Conservation (phyloP, 2,113 vertebrate species). For the Hippolais icterina region DNA sequence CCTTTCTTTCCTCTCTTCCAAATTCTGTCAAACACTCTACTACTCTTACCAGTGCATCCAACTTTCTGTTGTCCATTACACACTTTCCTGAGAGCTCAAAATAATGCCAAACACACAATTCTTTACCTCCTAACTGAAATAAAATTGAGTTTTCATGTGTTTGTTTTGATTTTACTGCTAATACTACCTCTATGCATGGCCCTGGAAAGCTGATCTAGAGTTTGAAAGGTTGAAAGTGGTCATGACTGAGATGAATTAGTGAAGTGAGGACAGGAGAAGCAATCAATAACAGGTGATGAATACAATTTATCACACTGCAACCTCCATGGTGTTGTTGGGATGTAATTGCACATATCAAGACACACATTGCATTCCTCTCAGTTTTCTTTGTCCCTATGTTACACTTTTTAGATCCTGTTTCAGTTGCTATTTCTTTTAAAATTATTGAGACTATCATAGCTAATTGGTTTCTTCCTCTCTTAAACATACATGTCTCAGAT, state of each 20-base stretch:
- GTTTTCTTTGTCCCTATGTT: background rate
- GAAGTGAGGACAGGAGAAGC: background rate
- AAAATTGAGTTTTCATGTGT: background rate
- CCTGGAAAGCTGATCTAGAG: background rate
- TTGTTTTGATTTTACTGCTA: background rate
- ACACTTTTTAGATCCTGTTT: background rate
- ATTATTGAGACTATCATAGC: background rate
- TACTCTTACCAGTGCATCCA: background rate
- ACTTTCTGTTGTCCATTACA: background rate
- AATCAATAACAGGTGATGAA: conserved; percentile 13
- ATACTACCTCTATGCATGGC: background rate
- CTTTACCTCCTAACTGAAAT: background rate
- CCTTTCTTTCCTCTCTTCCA: background rate
- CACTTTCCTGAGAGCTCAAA: background rate
- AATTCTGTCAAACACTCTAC: background rate
- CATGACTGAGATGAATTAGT: conserved; percentile 2
- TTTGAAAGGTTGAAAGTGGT: background rate
- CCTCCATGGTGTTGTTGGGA: background rate
- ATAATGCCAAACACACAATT: background rate
- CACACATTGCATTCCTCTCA: background rate
- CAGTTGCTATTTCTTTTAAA: background rate
- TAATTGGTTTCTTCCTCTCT: background rate
- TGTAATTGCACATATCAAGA: background rate
- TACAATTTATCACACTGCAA: background rate
- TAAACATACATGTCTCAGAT: background rate